Conservation (phyloP, 2,113 vertebrate genomes). For the Sander vitreus region DNA sequence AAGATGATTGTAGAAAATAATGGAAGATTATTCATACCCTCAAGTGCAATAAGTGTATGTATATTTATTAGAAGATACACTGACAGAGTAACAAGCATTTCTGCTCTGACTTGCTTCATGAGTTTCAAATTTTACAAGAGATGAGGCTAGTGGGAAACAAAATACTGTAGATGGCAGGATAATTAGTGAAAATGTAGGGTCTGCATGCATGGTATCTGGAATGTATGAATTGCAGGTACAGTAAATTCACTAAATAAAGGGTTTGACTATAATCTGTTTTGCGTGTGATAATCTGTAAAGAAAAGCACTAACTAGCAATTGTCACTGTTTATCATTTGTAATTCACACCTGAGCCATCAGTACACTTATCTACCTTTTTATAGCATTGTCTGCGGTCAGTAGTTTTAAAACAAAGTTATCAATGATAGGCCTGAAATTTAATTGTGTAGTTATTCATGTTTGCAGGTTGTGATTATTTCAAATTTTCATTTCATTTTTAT, state of each 20-base stretch:
- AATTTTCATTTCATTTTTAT: too few relatives aligned
- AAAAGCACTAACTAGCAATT: too few relatives aligned
- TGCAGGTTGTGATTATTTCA: too few relatives aligned
- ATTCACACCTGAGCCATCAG: too few relatives aligned
- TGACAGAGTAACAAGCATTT: conserved; percentile 3
- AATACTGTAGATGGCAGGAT: not conserved
- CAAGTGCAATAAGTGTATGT: conserved; percentile 23
- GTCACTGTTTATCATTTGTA: too few relatives aligned
- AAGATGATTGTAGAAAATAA: conserved; percentile 41
- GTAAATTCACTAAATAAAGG: not conserved
- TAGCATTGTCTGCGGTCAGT: too few relatives aligned
- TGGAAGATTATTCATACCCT: conserved; percentile 11
- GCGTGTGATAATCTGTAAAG: not conserved
- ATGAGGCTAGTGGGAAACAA: not conserved
- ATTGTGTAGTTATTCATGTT: too few relatives aligned
- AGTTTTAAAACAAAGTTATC: too few relatives aligned
- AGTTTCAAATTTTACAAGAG: conserved; percentile 22
- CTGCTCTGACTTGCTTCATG: not conserved
- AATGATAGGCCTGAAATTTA: too few relatives aligned
- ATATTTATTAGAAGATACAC: conserved; percentile 32
- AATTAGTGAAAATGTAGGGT: not conserved
- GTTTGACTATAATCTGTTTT: not conserved
- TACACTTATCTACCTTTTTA: too few relatives aligned
- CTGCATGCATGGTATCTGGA: not conserved
- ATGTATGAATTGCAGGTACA: not conserved